A percentile compares a stretch with the other conserved stretches of the same genome.
Conservation (phyloP, 2,797 vertebrate species). For the Alauda arvensis region DNA sequence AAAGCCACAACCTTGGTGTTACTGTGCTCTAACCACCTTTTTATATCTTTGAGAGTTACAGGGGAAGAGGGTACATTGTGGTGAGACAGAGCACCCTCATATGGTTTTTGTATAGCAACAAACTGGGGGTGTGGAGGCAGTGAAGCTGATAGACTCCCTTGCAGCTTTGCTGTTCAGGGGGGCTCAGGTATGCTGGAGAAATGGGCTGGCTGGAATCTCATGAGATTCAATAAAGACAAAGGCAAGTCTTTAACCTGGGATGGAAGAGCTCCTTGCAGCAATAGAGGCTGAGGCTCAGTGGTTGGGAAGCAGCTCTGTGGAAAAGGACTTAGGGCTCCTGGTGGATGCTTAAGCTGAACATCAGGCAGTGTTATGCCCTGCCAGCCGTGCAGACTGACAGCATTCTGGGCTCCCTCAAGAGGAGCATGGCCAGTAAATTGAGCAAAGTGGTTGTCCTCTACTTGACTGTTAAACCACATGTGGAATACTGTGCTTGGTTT, state of each 20-base stretch:
- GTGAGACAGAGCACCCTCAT: background rate
- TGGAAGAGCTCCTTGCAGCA: background rate
- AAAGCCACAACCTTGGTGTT: background rate
- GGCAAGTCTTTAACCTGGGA: background rate
- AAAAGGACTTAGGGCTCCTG: background rate
- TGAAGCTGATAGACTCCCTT: background rate
- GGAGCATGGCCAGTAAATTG: background rate
- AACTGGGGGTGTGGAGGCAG: background rate
- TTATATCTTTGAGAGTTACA: background rate
- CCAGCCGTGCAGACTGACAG: background rate
- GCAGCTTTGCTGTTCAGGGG: accelerated
- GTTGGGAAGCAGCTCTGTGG: background rate
- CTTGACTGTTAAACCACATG: background rate
- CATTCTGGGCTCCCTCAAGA: background rate
- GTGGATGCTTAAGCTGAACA: background rate
- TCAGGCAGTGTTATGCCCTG: background rate
- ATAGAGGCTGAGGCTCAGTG: background rate
- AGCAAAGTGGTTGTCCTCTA: background rate
- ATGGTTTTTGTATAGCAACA: background rate
- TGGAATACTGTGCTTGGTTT: background rate
- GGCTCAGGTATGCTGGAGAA: background rate
- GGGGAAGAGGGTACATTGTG: background rate
- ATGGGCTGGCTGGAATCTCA: background rate
- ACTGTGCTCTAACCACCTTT: background rate
- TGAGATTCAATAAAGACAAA: background rate